Evolutionary conservation across 2,888 invertebrate genomes (phyloP).

Genomic region (Gastrophysa polygoni): DNA sequence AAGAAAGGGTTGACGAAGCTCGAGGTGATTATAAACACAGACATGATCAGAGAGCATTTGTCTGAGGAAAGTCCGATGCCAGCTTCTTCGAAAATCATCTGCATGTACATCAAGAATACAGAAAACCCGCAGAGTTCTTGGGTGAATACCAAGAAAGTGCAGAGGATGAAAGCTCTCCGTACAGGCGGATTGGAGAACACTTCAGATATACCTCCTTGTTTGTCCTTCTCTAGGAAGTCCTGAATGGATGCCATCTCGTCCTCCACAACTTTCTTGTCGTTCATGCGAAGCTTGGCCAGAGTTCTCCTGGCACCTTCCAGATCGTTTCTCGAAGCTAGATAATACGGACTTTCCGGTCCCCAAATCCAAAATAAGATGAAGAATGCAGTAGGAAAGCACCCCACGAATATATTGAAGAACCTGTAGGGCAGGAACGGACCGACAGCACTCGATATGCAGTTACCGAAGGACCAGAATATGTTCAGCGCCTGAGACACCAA

Average conservation of each 20-base stretch:
- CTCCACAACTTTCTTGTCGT: constrained; percentile 66
- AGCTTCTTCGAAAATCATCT: constrained; percentile 69
- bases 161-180: constrained; percentile 79
- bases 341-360: constrained; percentile 73
- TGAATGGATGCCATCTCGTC: constrained; percentile 58
- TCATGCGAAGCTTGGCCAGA: constrained; percentile 72
- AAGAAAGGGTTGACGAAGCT: constrained; percentile 76
- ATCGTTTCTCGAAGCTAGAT: constrained; percentile 65
- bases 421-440: constrained; percentile 74
- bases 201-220: constrained; percentile 51
- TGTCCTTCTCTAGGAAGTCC: constrained; percentile 28
- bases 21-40: constrained; percentile 73
- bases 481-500: constrained; percentile 71
- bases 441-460: constrained; percentile 69
- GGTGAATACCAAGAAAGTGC: constrained; percentile 62
- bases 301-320: constrained; percentile 67
- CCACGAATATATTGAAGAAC: constrained; percentile 61
- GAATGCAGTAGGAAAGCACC: constrained; percentile 55
- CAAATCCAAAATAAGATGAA: constrained; percentile 71
- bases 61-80: constrained; percentile 67
- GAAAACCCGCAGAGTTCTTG: constrained; percentile 70
- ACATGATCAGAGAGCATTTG: constrained; percentile 76
- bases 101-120: constrained; percentile 64
- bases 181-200: constrained; percentile 62
- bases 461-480: constrained; percentile 71